Base-by-base conservation (phyloP, 1,140 invertebrate genomes). In the Galleria mellonella region DNA sequence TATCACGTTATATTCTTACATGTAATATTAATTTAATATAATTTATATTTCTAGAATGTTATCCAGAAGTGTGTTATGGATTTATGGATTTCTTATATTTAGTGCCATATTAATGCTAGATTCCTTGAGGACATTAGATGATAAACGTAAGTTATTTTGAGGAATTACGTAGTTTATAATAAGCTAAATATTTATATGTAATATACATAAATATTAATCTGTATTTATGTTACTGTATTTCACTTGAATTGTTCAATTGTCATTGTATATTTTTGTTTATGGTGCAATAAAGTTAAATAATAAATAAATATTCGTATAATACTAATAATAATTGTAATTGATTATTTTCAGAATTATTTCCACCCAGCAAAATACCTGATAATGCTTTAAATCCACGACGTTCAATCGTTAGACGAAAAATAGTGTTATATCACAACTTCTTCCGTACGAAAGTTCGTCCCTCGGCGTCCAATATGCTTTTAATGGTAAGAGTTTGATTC, bases 401-500 rank as follows among this genome's bases (percentile, higher is more conserved):
- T 54, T 74, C 87, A 43, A 88, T 89, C 47, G 89, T 93, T 6
- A 89, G 90, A 61, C 87, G 88, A 56, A 93, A 93, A 83, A 93
- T 94, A 45, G 90, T 93, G 0, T 81, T 90, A 6, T 92, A 91
- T 66, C 94, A 95, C 76, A 94, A 95, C 73, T 92, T 90, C 62
- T 94, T 94, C 72, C 87, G 94, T 32, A 88, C 90, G 0, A 90
- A 89, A 66, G 94, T 95, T 10, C 79, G 89, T 40, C 94, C 94
- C 0, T 79, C 88, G 10, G 93, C 93, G 4, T 86, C 91, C n/a
- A 93, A 95, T 74, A 95, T 95, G 94, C 83, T 94, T 10, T 71
- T 88, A 51, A 94, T 95, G 94, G 93, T 95, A 83, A 83, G 83
- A 35, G 9, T 4, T 6, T 23, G 17, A 23, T 6, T 3, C 2